Conservation (phyloP, 2,888 invertebrate genomes). For the Pachymerium ferrugineum region DNA sequence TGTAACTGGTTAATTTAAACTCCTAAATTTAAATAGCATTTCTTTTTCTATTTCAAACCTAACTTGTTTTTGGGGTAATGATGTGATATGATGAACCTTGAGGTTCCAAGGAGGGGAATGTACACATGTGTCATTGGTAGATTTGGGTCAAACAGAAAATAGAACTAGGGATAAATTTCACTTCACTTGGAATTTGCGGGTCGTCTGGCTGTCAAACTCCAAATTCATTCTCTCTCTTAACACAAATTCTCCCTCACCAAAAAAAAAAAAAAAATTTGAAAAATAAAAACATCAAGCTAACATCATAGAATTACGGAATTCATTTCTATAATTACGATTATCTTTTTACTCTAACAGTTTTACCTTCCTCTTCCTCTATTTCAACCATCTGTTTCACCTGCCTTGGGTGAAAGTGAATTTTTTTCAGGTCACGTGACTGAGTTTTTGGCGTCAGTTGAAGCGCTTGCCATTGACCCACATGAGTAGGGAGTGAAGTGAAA, state of each 20-base stretch:
- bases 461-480: conserved; percentile 12
- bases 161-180: conserved; percentile 11
- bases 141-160: conserved; percentile 9
- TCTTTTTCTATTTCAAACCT: not conserved
- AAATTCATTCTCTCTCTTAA: not conserved
- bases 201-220: not conserved
- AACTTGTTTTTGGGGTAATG: not conserved
- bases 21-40: too few species aligned
- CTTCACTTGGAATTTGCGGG: not conserved
- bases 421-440: not conserved
- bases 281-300: not conserved
- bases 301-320: not conserved
- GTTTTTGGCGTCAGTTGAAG: not conserved
- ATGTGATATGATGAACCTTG: not conserved
- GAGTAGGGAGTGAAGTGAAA: not conserved
- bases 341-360: too few species aligned
- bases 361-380: not conserved
- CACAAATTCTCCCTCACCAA: too few species aligned
- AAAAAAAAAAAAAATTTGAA: not conserved
- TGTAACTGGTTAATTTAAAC: too few species aligned
- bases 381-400: not conserved
- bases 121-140: conserved; percentile 10
- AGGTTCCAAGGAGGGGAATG: not conserved
- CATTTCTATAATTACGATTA: too few species aligned
- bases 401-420: too few species aligned